Evolutionary conservation across 2,113 vertebrate genomes (phyloP), one percentile per base, ranked within the genome.

Genomic region (Nipponia nippon): DNA sequence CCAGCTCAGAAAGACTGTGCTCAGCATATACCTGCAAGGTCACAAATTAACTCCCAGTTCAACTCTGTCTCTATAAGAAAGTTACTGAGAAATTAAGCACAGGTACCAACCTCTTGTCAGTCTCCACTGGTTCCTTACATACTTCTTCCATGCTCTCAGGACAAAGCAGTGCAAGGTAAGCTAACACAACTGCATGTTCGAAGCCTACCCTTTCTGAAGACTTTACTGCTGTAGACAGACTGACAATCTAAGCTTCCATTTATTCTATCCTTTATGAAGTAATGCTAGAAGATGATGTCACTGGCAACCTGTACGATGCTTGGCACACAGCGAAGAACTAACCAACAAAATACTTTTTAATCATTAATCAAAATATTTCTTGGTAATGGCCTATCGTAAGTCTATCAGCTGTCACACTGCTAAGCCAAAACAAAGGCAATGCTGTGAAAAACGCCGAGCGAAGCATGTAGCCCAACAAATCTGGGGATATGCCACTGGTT

Each of bases 181-280:
- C 50, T 6, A 61, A 61, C 1, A 2, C 61, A 42, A 59, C 27
- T 1, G 1, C 20, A 0, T 2, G 3, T 13, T 42, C 62, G 66
- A 52, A 62, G 36, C 10, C n/a, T 6, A 8, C 19, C 19, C 34
- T 9, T 52, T 30, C 69, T 21, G 26, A 40, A 63, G 32, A 12
- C 73, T 21, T 47, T 42, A 69, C 59, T 84, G 56, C 90, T 11
- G 14, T 4, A 73, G 38, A 46, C 21, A 52, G 34, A 6, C 38
- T 25, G n/a, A 36, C 11, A 23, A 46, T 1, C 38, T 42, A 8
- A 84, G 32, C 26, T 79, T 56, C 47, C 44, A 22, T 16, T 49
- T 26, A 7, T 16, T 47, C 47, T 44, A 9, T 7, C 32, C 36
- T 44, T 46, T 9, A 66, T 12, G 17, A 80, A 65, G 30, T 11